Evolutionary conservation across 2,888 invertebrate genomes (phyloP), one percentile per base, ranked within the genome.

Genomic region (Dioctria rufipes): DNA sequence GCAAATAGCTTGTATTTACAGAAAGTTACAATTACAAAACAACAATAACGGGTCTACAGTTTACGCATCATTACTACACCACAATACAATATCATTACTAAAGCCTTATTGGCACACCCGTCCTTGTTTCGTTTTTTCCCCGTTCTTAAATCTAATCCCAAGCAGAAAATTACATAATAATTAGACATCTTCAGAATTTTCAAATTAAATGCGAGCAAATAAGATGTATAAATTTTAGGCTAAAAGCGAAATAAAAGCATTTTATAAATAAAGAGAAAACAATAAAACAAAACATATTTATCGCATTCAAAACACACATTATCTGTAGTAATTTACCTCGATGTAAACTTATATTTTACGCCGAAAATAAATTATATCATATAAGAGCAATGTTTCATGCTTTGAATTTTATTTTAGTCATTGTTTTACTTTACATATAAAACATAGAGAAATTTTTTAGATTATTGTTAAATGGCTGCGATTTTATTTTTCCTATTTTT

Each of bases 311-410:
- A 77, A 75, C 65, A 65, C 73, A 80, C 77, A 69, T 67, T 75
- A 80, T 77, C 80, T 80, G 75, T 77, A 80, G 73, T 80, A 80
- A 71, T 77, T 65, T 77, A 77, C 77, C 77, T 77, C 51, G 63
- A 77, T 77, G 77, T 77, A 77, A 75, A 58, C 54, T 43, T 66
- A 66, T 66, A 66, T 46, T 49, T 77, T 77, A 77, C 77, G 63
- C 77, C 77, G 63, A 77, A 63, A 46, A 77, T 63, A 63, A 77
- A 63, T 69, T 69, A 67, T 67, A 63, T 66, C 77, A 77, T 63
- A 63, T 63, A 77, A 77, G 46, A 77, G 63, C 63, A 63, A 49
- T 61, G 63, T 77, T 77, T 63, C 13, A 43, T 63, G 77, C 61
- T 77, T 77, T 77, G 40, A 40, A 73, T 73, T 73, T 73, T 60